These are phyloP conservation scores for Cryptomyrus ogoouensis DNA, from an alignment of 2,113 vertebrate genomes.

Conservation along the genomic window DNA sequence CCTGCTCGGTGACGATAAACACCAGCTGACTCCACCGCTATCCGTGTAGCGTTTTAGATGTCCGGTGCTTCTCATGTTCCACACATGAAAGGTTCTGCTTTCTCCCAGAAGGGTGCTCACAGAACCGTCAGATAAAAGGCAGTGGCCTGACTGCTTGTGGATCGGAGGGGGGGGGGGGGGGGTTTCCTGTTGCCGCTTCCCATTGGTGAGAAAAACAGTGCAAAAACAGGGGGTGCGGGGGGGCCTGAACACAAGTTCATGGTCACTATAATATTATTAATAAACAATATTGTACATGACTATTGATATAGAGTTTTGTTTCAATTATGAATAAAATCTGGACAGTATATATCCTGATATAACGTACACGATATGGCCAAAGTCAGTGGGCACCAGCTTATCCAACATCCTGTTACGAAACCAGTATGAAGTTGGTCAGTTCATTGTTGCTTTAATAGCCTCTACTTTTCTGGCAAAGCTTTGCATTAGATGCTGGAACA, in stretches of 20 bases:
- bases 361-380: no score
- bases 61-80: neutral
- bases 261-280: neutral
- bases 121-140: neutral
- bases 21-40: neutral
- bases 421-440: neutral
- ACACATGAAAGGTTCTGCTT: neutral
- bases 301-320: neutral
- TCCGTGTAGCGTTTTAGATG: neutral
- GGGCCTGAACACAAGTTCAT: neutral
- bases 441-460: neutral
- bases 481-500: neutral
- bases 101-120: neutral
- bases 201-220: neutral
- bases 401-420: neutral
- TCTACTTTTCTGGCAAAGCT: neutral
- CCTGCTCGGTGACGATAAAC: neutral
- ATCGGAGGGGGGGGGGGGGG: neutral
- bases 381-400: no score
- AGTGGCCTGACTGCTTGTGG: neutral
- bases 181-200: neutral
- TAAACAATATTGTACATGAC: neutral
- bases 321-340: no score
- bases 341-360: no score
- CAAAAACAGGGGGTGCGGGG: no score